Evolutionary conservation across 2,113 vertebrate species (phyloP).

Genomic region (Phasianus colchicus): DNA sequence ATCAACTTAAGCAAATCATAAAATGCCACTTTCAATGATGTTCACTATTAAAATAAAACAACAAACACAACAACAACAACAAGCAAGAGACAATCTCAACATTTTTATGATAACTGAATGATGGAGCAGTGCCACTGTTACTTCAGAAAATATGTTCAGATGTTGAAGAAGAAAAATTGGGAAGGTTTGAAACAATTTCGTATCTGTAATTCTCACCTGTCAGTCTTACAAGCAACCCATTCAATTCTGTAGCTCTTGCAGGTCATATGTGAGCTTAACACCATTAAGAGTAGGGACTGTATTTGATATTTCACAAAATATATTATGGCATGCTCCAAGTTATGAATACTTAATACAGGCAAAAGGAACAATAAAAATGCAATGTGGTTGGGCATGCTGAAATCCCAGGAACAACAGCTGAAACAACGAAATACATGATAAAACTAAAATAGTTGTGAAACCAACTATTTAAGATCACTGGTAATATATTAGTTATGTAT

Average conservation of each 20-base stretch:
- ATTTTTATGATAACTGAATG: background rate
- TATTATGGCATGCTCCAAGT: background rate
- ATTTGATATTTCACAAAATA: background rate
- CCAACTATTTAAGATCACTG: background rate
- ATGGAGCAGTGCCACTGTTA: background rate
- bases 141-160: background rate
- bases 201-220: background rate
- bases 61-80: background rate
- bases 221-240: background rate
- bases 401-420: background rate
- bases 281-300: background rate
- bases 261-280: accelerated
- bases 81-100: background rate
- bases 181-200: background rate
- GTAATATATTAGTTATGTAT: background rate
- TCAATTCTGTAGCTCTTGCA: background rate
- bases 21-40: background rate
- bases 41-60: background rate
- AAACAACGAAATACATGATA: background rate
- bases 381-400: background rate
- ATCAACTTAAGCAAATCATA: background rate
- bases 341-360: background rate
- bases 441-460: background rate
- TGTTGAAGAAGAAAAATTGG: background rate
- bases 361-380: background rate